Evolutionary conservation across 2,888 invertebrate species (phyloP).

Genomic region (Apamea anceps): DNA sequence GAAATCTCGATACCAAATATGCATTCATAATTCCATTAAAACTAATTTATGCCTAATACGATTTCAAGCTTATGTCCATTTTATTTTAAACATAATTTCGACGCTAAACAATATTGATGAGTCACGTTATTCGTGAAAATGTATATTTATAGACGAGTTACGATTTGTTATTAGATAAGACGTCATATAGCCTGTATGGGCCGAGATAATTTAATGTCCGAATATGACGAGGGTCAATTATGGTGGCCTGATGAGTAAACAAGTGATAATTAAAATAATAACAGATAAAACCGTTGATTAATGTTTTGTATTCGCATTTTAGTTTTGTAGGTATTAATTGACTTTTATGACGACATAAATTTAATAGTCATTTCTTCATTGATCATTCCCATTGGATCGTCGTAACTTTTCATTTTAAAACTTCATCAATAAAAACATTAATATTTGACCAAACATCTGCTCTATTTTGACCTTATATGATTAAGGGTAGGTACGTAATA

Average conservation of each 20-base stretch:
- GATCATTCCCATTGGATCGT: neutral
- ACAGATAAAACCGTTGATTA: neutral
- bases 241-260: slow-evolving; percentile 37
- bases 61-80: slow-evolving; percentile 17
- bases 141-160: slow-evolving; percentile 43
- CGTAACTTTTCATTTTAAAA: neutral
- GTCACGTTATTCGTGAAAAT: slow-evolving; percentile 43
- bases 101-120: slow-evolving; percentile 44
- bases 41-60: slow-evolving; percentile 12
- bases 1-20: neutral
- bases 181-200: slow-evolving; percentile 17
- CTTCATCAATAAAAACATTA: neutral
- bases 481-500: neutral
- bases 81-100: slow-evolving; percentile 23
- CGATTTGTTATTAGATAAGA: slow-evolving; percentile 51
- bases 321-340: slow-evolving; percentile 9
- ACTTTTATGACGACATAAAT: neutral
- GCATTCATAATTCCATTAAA: slow-evolving; percentile 24
- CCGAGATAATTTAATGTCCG: slow-evolving; percentile 38
- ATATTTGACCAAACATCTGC: neutral
- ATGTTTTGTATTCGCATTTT: slow-evolving; percentile 1
- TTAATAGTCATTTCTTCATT: slow-evolving; percentile 6
- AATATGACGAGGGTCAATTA: slow-evolving; percentile 37
- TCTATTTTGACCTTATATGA: neutral
- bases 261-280: slow-evolving; percentile 38